Conservation (phyloP, 2,113 vertebrate species). For the Mustela lutreola region DNA sequence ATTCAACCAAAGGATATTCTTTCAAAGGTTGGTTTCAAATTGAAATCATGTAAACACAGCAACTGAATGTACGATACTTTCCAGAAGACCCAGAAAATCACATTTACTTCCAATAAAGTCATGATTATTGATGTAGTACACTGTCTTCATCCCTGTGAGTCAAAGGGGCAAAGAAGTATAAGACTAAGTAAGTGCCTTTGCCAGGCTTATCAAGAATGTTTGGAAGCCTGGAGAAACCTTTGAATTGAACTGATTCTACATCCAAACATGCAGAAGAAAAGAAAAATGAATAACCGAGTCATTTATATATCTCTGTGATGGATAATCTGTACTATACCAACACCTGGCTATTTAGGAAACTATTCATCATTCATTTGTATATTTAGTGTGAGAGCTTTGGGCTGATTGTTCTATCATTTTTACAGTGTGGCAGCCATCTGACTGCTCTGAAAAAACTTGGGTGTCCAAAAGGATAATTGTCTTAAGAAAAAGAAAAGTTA, state of each 20-base stretch:
- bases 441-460: background rate
- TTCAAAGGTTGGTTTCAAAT: conserved; percentile 67
- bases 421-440: background rate
- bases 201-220: background rate
- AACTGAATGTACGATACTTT: conserved; percentile 66
- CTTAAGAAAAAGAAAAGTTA: background rate
- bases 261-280: background rate
- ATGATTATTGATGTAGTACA: conserved; percentile 60
- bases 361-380: background rate
- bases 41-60: conserved; percentile 69
- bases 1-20: conserved; percentile 59
- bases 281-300: background rate
- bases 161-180: background rate
- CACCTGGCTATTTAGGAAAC: conserved; percentile 27
- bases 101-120: conserved; percentile 69
- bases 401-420: background rate
- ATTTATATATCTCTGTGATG: background rate
- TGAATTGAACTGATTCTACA: background rate
- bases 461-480: background rate
- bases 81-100: conserved; percentile 73
- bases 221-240: conserved; percentile 41
- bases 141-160: background rate
- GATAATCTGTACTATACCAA: background rate
- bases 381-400: background rate
- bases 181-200: background rate